Base-by-base conservation (phyloP, 2,888 invertebrate species). In the Hydroisotoma schaefferi region DNA sequence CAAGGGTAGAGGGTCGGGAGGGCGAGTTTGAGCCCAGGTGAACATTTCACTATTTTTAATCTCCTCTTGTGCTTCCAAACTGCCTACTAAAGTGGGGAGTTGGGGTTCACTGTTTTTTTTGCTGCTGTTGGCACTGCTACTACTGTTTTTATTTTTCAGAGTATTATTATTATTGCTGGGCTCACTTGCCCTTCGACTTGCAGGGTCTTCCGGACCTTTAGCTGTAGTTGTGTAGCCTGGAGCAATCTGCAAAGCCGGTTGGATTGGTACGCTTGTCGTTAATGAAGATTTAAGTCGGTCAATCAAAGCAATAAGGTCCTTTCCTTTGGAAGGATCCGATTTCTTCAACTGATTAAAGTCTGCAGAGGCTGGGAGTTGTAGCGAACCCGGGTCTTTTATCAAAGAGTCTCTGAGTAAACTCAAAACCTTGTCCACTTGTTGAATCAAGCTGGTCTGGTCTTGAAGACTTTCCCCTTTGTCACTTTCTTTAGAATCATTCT, bases 341-440 rank as follows among this genome's bases (percentile, higher is more conserved):
- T 8, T 26, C 23, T 26, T 53, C 5, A 10, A 6, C 5, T n/a
- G n/a, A 18, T 27, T 15, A 2, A 28, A 8, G 6, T 44, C 55
- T n/a, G 25, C 27, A 10, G 18, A 10, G 12, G 28, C 47, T 20
- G 40, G 25, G 22, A 55, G 38, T 52, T 53, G 57, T 12, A 29
- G 43, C 10, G 12, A 63, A 48, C 56, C 64, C 10, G 68, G 69
- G 60, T 69, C 67, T 20, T 67, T 65, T 65, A 84, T 84, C 6
- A 91, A 78, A 2, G 88, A 88, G 58, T 84, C 84, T 69, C 89
- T 85, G 62, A 92, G 80, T 46, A 87, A 84, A 58, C 83, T 83
- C 29, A 92, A 80, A 27, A 90, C 88, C 70, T 84, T 83, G 59
- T 88, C 86, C 59, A 90, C 87, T 75, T 92, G 91, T 26, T 84